Percentiles rank a stretch among this genome's conserved stretches.
These are phyloP conservation scores for Amphipoea oculea DNA, from an alignment of 2,888 invertebrate genomes.

Conservation along the genomic window DNA sequence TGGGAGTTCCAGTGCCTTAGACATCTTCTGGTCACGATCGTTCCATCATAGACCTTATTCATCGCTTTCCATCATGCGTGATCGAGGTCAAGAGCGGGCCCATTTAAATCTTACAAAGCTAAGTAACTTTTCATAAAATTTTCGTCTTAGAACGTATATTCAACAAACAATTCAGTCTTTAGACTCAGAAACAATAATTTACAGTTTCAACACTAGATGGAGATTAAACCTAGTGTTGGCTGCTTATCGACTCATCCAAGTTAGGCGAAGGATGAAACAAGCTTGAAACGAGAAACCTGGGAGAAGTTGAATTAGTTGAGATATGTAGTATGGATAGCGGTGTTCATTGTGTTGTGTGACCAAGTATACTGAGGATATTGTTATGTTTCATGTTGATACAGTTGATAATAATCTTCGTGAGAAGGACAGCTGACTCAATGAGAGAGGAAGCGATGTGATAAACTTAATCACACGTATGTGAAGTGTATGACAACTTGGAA, in stretches of 20 bases:
- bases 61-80: too few relatives aligned
- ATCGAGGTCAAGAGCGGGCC: too few relatives aligned
- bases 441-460: neutral
- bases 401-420: neutral
- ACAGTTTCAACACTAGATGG: neutral
- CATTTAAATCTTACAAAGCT: neutral
- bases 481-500: neutral
- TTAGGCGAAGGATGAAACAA: slow-evolving; percentile 6
- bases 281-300: slow-evolving; percentile 1
- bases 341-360: neutral
- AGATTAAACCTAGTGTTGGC: slow-evolving; percentile 16
- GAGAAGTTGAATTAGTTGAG: slow-evolving; percentile 24
- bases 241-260: slow-evolving; percentile 31
- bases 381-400: too few relatives aligned
- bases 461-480: neutral
- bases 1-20: too few relatives aligned
- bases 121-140: neutral
- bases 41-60: too few relatives aligned
- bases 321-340: slow-evolving; percentile 2
- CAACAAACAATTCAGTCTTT: neutral
- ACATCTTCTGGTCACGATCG: too few relatives aligned
- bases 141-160: neutral
- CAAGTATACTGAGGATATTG: neutral
- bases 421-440: neutral
- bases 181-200: neutral